phyloP scores from a whole-genome alignment of 2,797 vertebrate genomes.

The Poecilia gillii region DNA sequence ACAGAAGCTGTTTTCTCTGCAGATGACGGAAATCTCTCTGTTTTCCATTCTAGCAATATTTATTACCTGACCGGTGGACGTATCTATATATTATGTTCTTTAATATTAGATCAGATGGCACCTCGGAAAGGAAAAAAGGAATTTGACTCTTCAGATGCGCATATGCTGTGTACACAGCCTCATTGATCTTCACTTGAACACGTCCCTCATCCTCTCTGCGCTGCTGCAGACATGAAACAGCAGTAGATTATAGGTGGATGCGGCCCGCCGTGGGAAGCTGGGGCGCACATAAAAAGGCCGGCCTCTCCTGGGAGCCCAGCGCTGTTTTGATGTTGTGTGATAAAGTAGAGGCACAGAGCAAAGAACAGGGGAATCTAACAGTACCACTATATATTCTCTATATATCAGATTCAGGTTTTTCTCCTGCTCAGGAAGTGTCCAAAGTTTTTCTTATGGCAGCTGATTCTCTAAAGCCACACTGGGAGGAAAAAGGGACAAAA shows the following conservation, averaged over 20 bases:
- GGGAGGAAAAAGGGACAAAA: conserved; percentile 29
- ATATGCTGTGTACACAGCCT: conserved; percentile 72
- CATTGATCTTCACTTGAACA: conserved; percentile 78
- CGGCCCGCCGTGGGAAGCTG: conserved; percentile 74
- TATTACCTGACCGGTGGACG: conserved; percentile 13
- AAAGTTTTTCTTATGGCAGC: conserved; percentile 71
- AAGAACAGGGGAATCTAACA: conserved; percentile 54
- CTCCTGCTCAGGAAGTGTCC: conserved; percentile 49
- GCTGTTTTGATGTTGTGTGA: conserved; percentile 78
- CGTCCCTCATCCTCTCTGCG: conserved; percentile 76
- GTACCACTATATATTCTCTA: conserved; percentile 21
- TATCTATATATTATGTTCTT: conserved; percentile 39
- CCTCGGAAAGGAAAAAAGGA: conserved; percentile 56
- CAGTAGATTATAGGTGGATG: conserved; percentile 79
- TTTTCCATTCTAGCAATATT: conserved; percentile 18
- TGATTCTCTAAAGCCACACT: conserved; percentile 70
- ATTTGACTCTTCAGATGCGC: conserved; percentile 54
- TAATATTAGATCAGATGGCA: conserved; percentile 57
- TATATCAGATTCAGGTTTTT: conserved; percentile 36
- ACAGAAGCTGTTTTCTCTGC: conserved; percentile 31
- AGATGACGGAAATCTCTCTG: conserved; percentile 12
- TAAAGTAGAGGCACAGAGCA: conserved; percentile 63
- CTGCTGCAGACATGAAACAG: conserved; percentile 75
- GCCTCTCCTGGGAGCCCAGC: conserved; percentile 68
- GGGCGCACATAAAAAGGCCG: conserved; percentile 75